Evolutionary conservation across 2,797 vertebrate genomes (phyloP).

Genomic region (Pteropus rufus): DNA sequence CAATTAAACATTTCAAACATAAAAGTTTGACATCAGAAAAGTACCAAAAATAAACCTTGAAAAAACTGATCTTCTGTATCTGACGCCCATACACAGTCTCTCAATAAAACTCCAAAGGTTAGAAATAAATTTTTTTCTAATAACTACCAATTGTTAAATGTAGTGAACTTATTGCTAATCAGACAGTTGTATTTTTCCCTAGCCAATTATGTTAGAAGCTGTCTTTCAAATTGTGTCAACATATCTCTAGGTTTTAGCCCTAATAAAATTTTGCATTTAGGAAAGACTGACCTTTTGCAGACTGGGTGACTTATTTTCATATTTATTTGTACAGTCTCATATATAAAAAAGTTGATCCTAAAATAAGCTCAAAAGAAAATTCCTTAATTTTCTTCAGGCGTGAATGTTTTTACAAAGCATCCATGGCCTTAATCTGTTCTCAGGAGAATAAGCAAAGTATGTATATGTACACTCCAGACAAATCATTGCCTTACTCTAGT

Average conservation of each 20-base stretch:
- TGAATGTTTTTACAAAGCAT: conserved; percentile 36
- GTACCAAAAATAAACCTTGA: not conserved
- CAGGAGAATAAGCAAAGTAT: not conserved
- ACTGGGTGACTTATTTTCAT: not conserved
- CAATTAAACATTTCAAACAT: not conserved
- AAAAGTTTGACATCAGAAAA: not conserved
- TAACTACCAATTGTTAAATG: not conserved
- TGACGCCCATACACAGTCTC: not conserved
- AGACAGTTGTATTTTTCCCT: not conserved
- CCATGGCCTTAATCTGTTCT: not conserved
- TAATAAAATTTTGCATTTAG: not conserved
- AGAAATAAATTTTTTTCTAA: not conserved
- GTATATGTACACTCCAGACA: not conserved
- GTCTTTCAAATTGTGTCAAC: not conserved
- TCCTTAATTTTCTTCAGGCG: not conserved
- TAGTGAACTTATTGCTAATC: not conserved
- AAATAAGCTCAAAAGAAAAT: conserved; percentile 40
- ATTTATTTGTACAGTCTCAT: not conserved
- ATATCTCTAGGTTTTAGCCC: not conserved
- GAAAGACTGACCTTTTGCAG: not conserved
- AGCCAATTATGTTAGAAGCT: not conserved
- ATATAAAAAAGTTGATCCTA: not conserved
- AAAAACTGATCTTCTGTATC: not conserved
- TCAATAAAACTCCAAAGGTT: not conserved
- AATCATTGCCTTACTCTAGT: not conserved